A percentile compares a stretch with the other conserved stretches of the same genome.
Conservation (phyloP, 2,797 vertebrate genomes). For the Gadopsis marmoratus region DNA sequence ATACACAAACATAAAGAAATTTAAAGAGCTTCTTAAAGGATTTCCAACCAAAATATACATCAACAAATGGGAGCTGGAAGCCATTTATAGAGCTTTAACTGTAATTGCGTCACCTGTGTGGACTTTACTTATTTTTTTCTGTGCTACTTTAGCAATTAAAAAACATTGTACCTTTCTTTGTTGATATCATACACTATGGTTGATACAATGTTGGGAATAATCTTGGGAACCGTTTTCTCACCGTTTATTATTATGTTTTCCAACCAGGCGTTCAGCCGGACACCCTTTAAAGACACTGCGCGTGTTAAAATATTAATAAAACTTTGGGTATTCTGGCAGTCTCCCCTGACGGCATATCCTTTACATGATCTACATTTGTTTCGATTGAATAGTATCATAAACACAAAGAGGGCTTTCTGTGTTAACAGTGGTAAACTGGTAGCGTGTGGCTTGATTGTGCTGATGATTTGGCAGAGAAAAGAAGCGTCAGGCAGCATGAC, state of each 20-base stretch:
- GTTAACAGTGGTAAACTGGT: constrained; percentile 50
- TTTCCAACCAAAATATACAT: constrained; percentile 55
- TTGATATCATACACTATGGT: constrained; percentile 3
- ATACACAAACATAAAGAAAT: constrained; percentile 56
- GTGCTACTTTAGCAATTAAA: constrained; percentile 16
- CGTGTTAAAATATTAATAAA: constrained; percentile 69
- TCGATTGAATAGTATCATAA: constrained; percentile 56
- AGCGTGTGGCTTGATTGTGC: constrained; percentile 61
- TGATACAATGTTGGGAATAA: constrained; percentile 35
- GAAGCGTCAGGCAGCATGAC: constrained; percentile 39
- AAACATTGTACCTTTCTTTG: constrained; percentile 7
- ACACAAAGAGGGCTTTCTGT: constrained; percentile 46
- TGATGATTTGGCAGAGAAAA: constrained; percentile 73
- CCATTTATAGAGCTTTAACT: constrained; percentile 47
- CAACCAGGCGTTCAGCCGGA: constrained; percentile 46
- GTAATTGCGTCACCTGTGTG: constrained; percentile 43
- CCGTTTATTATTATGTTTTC: constrained; percentile 49
- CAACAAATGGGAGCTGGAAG: constrained; percentile 33
- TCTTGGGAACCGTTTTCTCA: constrained; percentile 36
- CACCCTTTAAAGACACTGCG: constrained; percentile 55
- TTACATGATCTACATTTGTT: constrained; percentile 62
- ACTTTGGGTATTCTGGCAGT: constrained; percentile 47
- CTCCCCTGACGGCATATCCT: constrained; percentile 53
- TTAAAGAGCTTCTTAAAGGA: constrained; percentile 58
- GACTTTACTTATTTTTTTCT: constrained; percentile 30